Percentiles rank a stretch among this genome's conserved stretches.
Evolutionary conservation across 2,113 vertebrate genomes (phyloP).

Genomic region (Brachionichthys hirsutus): DNA sequence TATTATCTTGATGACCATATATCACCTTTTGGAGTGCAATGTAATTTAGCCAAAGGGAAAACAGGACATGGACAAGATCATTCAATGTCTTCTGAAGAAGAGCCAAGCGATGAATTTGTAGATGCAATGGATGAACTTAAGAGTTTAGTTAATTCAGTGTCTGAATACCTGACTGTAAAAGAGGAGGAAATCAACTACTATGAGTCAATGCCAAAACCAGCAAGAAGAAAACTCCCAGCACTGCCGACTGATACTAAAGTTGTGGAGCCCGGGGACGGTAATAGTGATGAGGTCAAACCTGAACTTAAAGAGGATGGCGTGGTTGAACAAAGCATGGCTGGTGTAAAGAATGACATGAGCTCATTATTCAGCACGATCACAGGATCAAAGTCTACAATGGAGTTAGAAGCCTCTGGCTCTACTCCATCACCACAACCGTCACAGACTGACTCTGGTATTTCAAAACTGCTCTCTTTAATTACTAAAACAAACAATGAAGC

Average conservation of each 20-base stretch:
- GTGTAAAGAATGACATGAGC: constrained; percentile 85
- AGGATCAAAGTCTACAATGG: constrained; percentile 77
- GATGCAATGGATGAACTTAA: constrained; percentile 89
- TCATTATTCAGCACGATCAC: constrained; percentile 85
- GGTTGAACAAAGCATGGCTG: constrained; percentile 73
- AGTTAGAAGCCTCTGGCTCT: constrained; percentile 42
- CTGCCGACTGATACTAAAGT: constrained; percentile 51
- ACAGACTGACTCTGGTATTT: constrained; percentile 74
- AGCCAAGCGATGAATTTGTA: constrained; percentile 78
- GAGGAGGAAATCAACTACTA: constrained; percentile 93
- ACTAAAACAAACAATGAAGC: constrained; percentile 59
- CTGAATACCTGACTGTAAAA: constrained; percentile 92
- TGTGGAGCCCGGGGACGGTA: constrained; percentile 20
- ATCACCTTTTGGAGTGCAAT: constrained; percentile 39
- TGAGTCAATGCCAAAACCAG: constrained; percentile 77
- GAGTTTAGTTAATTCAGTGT: constrained; percentile 90
- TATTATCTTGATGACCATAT: constrained; percentile 44
- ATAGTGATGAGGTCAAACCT: constrained; percentile 24
- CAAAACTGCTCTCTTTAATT: constrained; percentile 74
- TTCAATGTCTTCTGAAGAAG: constrained; percentile 73
- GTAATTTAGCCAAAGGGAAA: constrained; percentile 49
- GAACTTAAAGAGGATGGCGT: constrained; percentile 60
- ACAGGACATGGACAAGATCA: constrained; percentile 55
- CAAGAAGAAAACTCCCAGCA: constrained; percentile 65
- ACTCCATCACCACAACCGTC: constrained; percentile 32